Percentiles rank a stretch among this genome's conserved stretches.
Conservation (phyloP, 2,797 vertebrate genomes). For the Brachyrhaphis roseni region DNA sequence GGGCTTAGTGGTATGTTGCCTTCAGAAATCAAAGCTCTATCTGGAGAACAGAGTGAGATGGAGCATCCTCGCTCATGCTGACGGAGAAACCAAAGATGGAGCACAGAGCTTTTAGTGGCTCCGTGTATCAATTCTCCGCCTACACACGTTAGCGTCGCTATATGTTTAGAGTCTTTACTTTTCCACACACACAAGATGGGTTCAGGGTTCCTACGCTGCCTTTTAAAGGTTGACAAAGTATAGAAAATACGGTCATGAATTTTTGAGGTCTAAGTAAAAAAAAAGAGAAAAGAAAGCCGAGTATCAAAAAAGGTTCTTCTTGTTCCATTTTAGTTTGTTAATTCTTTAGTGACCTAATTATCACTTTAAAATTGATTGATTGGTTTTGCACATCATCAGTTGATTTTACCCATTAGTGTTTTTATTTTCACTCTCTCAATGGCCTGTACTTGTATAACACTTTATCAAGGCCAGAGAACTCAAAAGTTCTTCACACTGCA, state of each 20-base stretch:
- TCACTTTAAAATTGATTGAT: not conserved
- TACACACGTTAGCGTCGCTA: slow-evolving; percentile 4
- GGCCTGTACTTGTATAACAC: too few species aligned
- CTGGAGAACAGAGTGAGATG: slow-evolving; percentile 52
- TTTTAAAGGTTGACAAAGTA: not conserved
- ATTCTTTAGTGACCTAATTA: not conserved
- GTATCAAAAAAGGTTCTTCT: not conserved
- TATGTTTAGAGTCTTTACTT: slow-evolving; percentile 8
- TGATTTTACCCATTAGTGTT: not conserved
- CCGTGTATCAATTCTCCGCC: slow-evolving; percentile 16
- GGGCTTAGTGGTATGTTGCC: slow-evolving; percentile 48
- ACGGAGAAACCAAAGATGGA: slow-evolving; percentile 45
- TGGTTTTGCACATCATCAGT: not conserved
- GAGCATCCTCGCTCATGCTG: slow-evolving; percentile 63
- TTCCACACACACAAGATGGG: slow-evolving; percentile 7
- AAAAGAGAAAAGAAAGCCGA: too few species aligned
- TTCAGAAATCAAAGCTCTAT: slow-evolving; percentile 57
- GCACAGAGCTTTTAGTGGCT: slow-evolving; percentile 65
- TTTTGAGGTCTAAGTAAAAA: not conserved
- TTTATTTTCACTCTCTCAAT: not conserved
- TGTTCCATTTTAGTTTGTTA: not conserved
- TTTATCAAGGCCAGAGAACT: too few species aligned
- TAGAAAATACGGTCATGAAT: not conserved
- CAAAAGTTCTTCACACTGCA: too few species aligned
- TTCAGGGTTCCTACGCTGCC: not conserved